Evolutionary conservation across 2,888 invertebrate species (phyloP), one percentile per base, ranked within the genome.

Genomic region (Spilosoma lubricipeda): DNA sequence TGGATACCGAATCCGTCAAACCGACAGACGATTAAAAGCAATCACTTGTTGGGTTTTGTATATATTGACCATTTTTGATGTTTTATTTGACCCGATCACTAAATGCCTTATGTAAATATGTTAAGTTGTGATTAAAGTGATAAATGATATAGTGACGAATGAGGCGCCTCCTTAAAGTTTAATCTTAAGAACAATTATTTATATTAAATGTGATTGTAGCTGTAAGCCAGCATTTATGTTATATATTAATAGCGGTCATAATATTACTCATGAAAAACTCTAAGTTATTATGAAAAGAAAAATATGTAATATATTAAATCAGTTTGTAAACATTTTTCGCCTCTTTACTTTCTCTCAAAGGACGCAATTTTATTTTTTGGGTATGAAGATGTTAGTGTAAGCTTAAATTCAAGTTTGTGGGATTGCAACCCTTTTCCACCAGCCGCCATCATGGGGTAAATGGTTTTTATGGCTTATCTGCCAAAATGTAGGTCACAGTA

Each of bases 181-280:
- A 52, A 52, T 52, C 52, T 20, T 56, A 56, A 56, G n/a, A 56
- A 56, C n/a, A 56, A 56, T 56, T 56, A 56, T 56, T 56, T 56
- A 56, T 23, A n/a, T n/a, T n/a, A n/a, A 52, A 23, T n/a, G 52
- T 56, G 52, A 56, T 56, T 56, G 23, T 56, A 56, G 23, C n/a
- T 52, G 3, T 52, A 52, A 52, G 52, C 52, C 9, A 23, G 23
- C 52, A 52, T 8, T 20, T 20, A 8, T 8, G 52, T 56, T 8
- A 56, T n/a, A 56, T 2, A 39, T 39, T 39, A 39, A 39, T 39
- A 9, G 39, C 39, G 11, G 39, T 39, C 9, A 39, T 39, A 39
- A 39, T 39, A 39, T 39, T 11, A 36, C 36, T 5, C 4, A 4
- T 36, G 36, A 36, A 36, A 36, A 36, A 36, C 3, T 36, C 36